These are phyloP conservation scores for Scaptomyza cyrtandrae DNA, from an alignment of 2,888 invertebrate genomes.

Conservation along the genomic window DNA sequence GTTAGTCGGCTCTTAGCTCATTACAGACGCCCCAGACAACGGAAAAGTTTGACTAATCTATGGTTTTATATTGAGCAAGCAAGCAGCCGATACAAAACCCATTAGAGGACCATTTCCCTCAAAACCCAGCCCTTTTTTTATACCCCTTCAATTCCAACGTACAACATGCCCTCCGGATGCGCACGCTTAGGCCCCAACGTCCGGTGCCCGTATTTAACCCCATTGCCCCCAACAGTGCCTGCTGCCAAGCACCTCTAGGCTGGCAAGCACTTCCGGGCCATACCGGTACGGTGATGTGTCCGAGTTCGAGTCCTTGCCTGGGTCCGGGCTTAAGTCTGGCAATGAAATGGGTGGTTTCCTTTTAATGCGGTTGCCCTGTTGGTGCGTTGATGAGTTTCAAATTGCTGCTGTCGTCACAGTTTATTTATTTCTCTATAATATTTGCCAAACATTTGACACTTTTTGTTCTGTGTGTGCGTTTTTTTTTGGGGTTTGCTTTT, in stretches of 20 bases:
- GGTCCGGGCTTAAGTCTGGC: neutral
- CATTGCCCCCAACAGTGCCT: constrained; percentile 2
- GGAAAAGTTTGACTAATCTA: constrained; percentile 58
- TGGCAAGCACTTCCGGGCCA: constrained; percentile 40
- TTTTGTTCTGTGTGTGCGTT: neutral
- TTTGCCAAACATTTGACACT: constrained; percentile 40
- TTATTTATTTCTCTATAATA: constrained; percentile 28
- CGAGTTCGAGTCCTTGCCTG: neutral
- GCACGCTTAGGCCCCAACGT: constrained; percentile 26
- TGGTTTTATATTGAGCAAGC: constrained; percentile 46
- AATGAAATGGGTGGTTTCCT: neutral
- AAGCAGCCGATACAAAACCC: constrained; percentile 28
- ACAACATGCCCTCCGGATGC: constrained; percentile 14
- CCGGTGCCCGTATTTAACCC: constrained; percentile 25
- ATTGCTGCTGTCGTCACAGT: constrained; percentile 38
- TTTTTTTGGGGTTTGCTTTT: neutral
- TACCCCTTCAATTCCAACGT: neutral
- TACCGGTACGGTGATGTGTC: neutral
- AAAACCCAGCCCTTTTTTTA: neutral
- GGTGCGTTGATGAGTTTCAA: constrained; percentile 36
- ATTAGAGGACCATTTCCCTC: constrained; percentile 12
- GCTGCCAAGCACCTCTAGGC: constrained; percentile 1
- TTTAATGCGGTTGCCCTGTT: constrained; percentile 27
- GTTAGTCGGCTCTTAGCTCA: constrained; percentile 50
- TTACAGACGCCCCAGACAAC: constrained; percentile 44